Conservation (phyloP, 2,113 vertebrate species). For the Jacana jacana region DNA sequence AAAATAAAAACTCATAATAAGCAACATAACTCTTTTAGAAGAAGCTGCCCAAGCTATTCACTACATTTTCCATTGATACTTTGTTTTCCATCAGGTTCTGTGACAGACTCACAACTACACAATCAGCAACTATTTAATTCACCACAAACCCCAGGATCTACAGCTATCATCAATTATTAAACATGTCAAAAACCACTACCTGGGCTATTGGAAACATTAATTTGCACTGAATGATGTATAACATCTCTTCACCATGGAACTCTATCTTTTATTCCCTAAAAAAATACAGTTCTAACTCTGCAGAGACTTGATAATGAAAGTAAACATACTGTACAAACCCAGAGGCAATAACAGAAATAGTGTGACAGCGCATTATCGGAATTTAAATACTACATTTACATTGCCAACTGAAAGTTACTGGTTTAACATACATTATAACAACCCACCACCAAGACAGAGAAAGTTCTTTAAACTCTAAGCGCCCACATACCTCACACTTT, state of each 20-base stretch:
- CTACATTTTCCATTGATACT: background rate
- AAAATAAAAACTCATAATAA: constrained; percentile 15
- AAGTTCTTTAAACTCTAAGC: background rate
- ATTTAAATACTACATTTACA: background rate
- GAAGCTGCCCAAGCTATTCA: background rate
- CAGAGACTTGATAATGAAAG: constrained; percentile 11
- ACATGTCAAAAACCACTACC: background rate
- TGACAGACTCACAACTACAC: background rate
- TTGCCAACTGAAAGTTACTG: background rate
- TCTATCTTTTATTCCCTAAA: constrained; percentile 14
- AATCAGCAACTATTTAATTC: background rate
- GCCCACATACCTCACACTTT: background rate
- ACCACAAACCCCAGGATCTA: background rate
- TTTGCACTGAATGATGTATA: background rate
- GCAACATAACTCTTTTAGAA: background rate
- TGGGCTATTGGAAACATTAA: constrained; percentile 13
- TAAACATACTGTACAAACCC: background rate
- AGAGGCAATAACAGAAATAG: background rate
- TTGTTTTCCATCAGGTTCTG: background rate
- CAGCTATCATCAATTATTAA: background rate
- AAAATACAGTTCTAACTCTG: background rate
- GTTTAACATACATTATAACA: background rate
- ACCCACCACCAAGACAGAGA: background rate
- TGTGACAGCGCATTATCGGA: background rate
- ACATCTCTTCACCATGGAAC: constrained; percentile 14